Percentiles rank a stretch among this genome's conserved stretches.
Conservation (phyloP, 30 jellyfish, hydroid and myxozoan species). For the Haliclystus octoradiatus region DNA sequence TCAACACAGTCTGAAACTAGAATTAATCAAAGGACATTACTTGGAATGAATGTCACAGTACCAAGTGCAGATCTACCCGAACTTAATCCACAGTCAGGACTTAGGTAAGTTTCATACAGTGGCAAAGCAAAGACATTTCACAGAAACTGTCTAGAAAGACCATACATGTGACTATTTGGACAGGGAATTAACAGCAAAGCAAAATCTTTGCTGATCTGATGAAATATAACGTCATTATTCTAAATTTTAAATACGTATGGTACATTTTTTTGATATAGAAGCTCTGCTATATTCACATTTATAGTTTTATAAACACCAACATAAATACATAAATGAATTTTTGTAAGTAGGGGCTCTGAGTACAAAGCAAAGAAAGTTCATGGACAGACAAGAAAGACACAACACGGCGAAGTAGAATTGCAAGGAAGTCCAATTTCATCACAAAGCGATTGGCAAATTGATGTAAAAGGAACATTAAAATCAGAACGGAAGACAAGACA, state of each 20-base stretch:
- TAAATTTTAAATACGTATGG: no score
- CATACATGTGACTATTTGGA: no score
- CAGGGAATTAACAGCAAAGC: no score
- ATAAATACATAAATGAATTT: no score
- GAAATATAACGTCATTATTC: no score
- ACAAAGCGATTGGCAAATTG: background rate
- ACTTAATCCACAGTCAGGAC: slow-evolving; percentile 35
- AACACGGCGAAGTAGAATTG: background rate
- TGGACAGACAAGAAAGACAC: background rate
- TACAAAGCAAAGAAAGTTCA: background rate
- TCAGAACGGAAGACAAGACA: background rate
- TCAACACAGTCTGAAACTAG: slow-evolving; percentile 38
- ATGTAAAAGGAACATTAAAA: background rate
- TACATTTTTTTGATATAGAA: no score
- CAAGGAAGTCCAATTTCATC: background rate
- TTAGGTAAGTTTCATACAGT: slow-evolving; percentile 24
- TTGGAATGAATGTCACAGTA: slow-evolving; percentile 41
- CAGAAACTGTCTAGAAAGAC: no score
- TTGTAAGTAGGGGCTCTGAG: background rate
- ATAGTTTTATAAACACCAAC: no score
- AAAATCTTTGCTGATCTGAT: no score
- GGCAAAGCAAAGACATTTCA: no score
- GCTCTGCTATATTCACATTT: no score
- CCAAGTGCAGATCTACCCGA: slow-evolving; percentile 83
- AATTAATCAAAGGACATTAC: slow-evolving; percentile 41